phyloP scores from a whole-genome alignment of 2,797 vertebrate genomes.

The Balearica regulorum region DNA sequence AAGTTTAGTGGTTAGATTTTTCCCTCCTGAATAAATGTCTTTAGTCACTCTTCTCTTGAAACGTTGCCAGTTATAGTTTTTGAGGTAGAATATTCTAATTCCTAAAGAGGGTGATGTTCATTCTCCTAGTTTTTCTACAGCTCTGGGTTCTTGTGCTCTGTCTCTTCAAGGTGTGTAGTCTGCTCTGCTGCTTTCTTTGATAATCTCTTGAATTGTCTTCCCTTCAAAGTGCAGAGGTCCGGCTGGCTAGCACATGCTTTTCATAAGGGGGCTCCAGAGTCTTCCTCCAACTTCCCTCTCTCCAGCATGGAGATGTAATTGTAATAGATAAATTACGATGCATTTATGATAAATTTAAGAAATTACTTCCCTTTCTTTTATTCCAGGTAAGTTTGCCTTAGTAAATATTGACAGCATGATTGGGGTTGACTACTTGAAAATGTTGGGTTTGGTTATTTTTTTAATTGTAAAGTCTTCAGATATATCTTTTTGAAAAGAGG shows the following conservation, averaged over 20 bases:
- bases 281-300: neutral
- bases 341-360: neutral
- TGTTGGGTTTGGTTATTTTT: neutral
- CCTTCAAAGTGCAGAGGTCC: neutral
- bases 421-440: neutral
- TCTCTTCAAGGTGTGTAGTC: neutral
- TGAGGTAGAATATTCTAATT: neutral
- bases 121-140: neutral
- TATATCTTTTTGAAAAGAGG: neutral
- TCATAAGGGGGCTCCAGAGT: neutral
- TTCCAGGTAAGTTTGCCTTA: neutral
- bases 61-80: neutral
- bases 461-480: neutral
- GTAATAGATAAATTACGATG: neutral
- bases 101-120: neutral
- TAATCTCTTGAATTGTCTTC: neutral
- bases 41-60: neutral
- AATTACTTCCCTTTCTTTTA: neutral
- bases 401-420: neutral
- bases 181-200: neutral
- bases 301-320: neutral
- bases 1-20: neutral
- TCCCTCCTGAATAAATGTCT: neutral
- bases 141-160: neutral
- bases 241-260: neutral